Conservation (phyloP, 2,888 invertebrate genomes). For the Leptinotarsa juncta region DNA sequence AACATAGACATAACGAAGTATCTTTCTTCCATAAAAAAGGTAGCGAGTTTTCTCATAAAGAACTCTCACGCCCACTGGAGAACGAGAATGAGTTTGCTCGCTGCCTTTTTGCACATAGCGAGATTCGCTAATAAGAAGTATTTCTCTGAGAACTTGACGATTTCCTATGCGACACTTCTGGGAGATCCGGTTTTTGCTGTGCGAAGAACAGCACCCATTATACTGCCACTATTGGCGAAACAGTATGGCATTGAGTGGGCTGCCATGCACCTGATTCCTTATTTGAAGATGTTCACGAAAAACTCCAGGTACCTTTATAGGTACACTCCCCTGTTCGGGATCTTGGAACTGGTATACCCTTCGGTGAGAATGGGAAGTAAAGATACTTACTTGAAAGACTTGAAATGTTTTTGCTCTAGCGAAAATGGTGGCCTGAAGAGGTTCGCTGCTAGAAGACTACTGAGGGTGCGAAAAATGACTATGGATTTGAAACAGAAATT, state of each 20-base stretch:
- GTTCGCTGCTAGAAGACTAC: slow-evolving; percentile 36
- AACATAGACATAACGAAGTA: slow-evolving; percentile 55
- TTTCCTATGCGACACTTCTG: slow-evolving; percentile 58
- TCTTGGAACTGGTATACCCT: slow-evolving; percentile 60
- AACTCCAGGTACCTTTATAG: slow-evolving; percentile 59
- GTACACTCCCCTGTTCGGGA: slow-evolving; percentile 58
- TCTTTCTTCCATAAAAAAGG: slow-evolving; percentile 53
- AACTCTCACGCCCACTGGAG: slow-evolving; percentile 60
- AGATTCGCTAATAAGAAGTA: slow-evolving; percentile 56
- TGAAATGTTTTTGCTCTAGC: slow-evolving; percentile 41
- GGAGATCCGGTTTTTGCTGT: slow-evolving; percentile 60
- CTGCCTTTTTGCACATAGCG: slow-evolving; percentile 59
- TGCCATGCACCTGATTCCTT: slow-evolving; percentile 55
- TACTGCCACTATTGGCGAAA: slow-evolving; percentile 60
- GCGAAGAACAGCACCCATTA: slow-evolving; percentile 58
- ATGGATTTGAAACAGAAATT: slow-evolving; percentile 51
- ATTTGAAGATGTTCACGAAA: slow-evolving; percentile 54
- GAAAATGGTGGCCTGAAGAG: slow-evolving; percentile 37
- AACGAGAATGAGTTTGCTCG: slow-evolving; percentile 58
- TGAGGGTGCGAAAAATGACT: slow-evolving; percentile 36
- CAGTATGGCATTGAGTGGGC: slow-evolving; percentile 61
- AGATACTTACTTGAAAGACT: slow-evolving; percentile 48
- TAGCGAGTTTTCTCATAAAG: slow-evolving; percentile 56
- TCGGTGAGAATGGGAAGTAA: slow-evolving; percentile 47
- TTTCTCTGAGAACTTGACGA: slow-evolving; percentile 58